phyloP scores from a whole-genome alignment of 2,797 vertebrate species.

The Galaxias olidus region DNA sequence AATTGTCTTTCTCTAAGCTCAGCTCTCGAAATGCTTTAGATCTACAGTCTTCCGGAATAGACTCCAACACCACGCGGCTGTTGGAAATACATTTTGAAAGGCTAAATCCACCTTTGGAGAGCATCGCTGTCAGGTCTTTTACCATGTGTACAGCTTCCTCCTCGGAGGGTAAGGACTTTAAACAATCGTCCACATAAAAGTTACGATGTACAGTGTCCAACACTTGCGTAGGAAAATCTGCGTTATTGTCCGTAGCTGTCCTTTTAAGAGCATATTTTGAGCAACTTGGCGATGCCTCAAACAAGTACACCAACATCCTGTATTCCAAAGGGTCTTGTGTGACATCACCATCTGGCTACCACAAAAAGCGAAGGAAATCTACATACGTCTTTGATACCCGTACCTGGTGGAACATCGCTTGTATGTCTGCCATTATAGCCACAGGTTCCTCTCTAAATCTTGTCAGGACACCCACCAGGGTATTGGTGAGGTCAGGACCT shows the following conservation, averaged over 20 bases:
- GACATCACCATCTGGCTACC: no score
- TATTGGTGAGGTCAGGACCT: slow-evolving; percentile 3
- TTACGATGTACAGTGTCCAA: background rate
- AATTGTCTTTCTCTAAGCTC: no score
- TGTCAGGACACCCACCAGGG: slow-evolving; percentile 9
- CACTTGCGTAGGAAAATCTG: background rate
- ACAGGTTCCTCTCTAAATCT: slow-evolving; percentile 8
- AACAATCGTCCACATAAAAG: slow-evolving; percentile 9
- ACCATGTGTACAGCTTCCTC: background rate
- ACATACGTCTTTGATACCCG: no score
- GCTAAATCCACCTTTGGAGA: slow-evolving; percentile 8
- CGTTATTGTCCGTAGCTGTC: slow-evolving; percentile 9
- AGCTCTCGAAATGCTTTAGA: no score
- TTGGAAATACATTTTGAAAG: slow-evolving; percentile 8
- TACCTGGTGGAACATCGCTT: no score
- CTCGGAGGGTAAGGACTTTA: background rate
- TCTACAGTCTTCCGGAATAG: no score
- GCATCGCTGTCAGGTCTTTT: background rate
- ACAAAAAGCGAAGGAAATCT: no score
- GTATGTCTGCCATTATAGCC: no score
- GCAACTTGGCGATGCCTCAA: no score
- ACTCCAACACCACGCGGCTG: background rate
- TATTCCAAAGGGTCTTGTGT: background rate
- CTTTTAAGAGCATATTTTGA: background rate
- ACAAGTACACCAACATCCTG: no score